Evolutionary conservation across 2,888 invertebrate genomes (phyloP), one percentile per base, ranked within the genome.

Genomic region (Malachius bipustulatus): DNA sequence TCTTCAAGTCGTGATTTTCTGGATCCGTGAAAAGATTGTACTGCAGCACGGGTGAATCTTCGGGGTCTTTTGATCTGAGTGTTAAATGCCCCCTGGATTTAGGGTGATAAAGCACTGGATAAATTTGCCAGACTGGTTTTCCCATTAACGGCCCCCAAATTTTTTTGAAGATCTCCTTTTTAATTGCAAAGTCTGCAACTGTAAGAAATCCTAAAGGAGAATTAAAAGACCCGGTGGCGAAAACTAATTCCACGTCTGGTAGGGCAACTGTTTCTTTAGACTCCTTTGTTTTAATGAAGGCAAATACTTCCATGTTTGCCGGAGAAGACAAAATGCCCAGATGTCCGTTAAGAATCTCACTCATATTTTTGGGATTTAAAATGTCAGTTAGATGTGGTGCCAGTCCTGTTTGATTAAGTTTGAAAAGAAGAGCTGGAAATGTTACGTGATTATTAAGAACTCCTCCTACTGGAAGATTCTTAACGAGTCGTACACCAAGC

Each of bases 1-100:
- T 66, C 13, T 65, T n/a, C n/a, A n/a, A n/a, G n/a, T n/a, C 84
- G 6, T 35, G 27, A 2, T 30, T 32, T 36, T 68, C 59, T 4
- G 65, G 65, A 31, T 75, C 66, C 2, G 71, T 65, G 43, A 84
- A 68, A 52, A 83, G 84, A 57, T 83, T 80, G 0, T 82, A 79
- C 47, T 78, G 72, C 37, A 85, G 67, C 16, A 70, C 60, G 0
- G 82, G 82, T 36, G 71, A 66, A n/a, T 73, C 69, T 36, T 71
- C 64, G 0, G 82, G 82, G 58, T 82, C 69, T 4, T 53, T 63
- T 0, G 75, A 74, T 40, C 69, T 65, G 4, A 87, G 60, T 46
- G 66, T 69, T 28, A 85, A 51, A 43, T 66, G 63, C 1, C 85
- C 85, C 32, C 66, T 65, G 14, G 79, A 78, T 47, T 71, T 67